Conservation (phyloP, 2,113 vertebrate genomes). For the Brachirus orientalis region DNA sequence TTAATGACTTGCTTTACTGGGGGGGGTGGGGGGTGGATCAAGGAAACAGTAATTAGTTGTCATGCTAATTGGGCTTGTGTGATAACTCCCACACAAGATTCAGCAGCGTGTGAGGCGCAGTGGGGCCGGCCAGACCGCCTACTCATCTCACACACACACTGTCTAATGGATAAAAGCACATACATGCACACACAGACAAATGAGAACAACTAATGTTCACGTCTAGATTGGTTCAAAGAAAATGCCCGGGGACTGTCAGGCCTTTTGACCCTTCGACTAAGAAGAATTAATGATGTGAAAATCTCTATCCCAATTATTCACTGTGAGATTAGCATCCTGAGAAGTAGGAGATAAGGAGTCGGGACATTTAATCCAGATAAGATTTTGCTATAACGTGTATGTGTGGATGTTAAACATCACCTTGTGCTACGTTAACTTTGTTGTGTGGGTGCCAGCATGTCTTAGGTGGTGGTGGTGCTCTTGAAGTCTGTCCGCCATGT, state of each 20-base stretch:
- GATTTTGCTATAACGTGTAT: background rate
- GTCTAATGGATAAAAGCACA: background rate
- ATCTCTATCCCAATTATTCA: constrained; percentile 50
- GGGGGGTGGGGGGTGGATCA: constrained; percentile 11
- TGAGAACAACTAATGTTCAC: constrained; percentile 5
- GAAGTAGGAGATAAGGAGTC: constrained; percentile 10
- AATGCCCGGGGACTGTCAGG: constrained; percentile 25
- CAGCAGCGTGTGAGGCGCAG: constrained; percentile 45
- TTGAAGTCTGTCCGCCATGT: constrained; percentile 39
- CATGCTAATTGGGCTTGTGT: constrained; percentile 73
- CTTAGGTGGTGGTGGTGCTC: constrained; percentile 17
- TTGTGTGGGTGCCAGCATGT: constrained; percentile 31
- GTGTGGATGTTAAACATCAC: background rate
- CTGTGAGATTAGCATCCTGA: no score
- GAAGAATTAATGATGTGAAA: constrained; percentile 47
- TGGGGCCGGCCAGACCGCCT: constrained; percentile 33
- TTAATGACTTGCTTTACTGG: constrained; percentile 59
- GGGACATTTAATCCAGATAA: constrained; percentile 38
- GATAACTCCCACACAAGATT: constrained; percentile 64
- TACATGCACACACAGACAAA: constrained; percentile 16
- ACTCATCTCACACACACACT: constrained; percentile 23
- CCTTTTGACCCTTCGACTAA: constrained; percentile 38
- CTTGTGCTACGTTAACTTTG: background rate
- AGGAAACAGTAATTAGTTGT: constrained; percentile 72
- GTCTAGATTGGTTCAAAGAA: constrained; percentile 33